Evolutionary conservation across 1,140 invertebrate genomes (phyloP).

Genomic region (Micrasema longulum): DNA sequence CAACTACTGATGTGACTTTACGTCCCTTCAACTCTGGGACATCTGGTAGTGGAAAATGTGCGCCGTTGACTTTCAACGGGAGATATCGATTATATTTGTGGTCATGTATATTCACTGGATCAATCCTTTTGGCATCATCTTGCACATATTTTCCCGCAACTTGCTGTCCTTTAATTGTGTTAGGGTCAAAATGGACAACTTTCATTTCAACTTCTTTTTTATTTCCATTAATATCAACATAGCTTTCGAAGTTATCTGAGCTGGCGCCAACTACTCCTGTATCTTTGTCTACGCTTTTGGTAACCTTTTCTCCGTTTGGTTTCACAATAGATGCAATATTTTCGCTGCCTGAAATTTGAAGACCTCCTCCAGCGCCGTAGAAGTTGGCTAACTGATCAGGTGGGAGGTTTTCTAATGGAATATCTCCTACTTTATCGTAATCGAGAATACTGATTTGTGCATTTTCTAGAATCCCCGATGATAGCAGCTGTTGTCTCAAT

Average conservation of each 20-base stretch:
- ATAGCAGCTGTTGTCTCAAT: constrained; percentile 82
- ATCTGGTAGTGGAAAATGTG: constrained; percentile 85
- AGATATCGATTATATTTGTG: constrained; percentile 84
- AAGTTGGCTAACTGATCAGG: constrained; percentile 87
- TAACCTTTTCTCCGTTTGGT: constrained; percentile 70
- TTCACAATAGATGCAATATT: constrained; percentile 74
- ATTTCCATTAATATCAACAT: constrained; percentile 65
- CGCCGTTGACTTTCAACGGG: constrained; percentile 84
- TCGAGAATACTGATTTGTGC: constrained; percentile 88
- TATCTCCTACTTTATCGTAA: constrained; percentile 90
- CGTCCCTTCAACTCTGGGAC: constrained; percentile 78
- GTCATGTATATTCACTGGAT: constrained; percentile 79
- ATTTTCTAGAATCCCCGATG: constrained; percentile 86
- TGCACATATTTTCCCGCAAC: constrained; percentile 79
- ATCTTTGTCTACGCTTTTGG: constrained; percentile 61
- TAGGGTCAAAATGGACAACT: constrained; percentile 83
- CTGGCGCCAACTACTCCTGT: constrained; percentile 63
- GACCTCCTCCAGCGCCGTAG: constrained; percentile 80
- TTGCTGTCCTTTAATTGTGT: constrained; percentile 77
- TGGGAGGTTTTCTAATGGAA: constrained; percentile 84
- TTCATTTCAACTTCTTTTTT: constrained; percentile 82
- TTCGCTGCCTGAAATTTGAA: constrained; percentile 77
- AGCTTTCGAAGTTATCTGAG: constrained; percentile 61
- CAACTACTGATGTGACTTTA: constrained; percentile 83
- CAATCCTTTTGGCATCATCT: constrained; percentile 78